Base-by-base conservation (phyloP, 2,888 invertebrate genomes). In the Temnothorax unifasciatus region DNA sequence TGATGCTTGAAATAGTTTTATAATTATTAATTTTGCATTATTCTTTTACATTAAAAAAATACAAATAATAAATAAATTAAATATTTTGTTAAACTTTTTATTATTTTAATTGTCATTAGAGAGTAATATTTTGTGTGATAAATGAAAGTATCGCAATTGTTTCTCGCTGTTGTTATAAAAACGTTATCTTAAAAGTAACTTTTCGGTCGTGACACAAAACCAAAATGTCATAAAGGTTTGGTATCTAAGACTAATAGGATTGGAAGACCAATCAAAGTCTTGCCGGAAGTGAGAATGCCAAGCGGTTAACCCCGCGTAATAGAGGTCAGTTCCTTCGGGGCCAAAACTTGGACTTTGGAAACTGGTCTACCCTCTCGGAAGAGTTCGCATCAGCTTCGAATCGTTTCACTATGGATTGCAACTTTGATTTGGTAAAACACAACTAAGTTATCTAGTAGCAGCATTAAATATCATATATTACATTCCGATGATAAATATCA, bases 301-400 rank as follows among this genome's bases (percentile, higher is more conserved):
- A 92, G 94, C 92, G 94, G 94, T 94, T 94, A 94, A 94, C 94
- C 94, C 92, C 92, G 90, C 93, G 94, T 94, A 94, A 94, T 94
- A 92, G 94, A 93, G 93, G 92, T 93, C 92, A 92, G 91, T 92
- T 93, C 93, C 94, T 93, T 91, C 91, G 94, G 94, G 93, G 93
- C 88, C 85, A 82, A 50, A 90, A 88, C 90, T 92, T 88, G 92
- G 92, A 92, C 93, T 92, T 91, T 90, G 87, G 91, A 89, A 90
- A 91, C 89, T 91, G 90, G 89, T 89, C 90, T 88, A 86, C 84
- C 85, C 85, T 84, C 85, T 86, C 82, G 82, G 86, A 84, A 84
- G 85, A 81, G 86, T 73, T 85, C 79, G 83, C 84, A 63, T 85
- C 77, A 88, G 89, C 86, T 88, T 82, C 84, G 82, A 87, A 86